phyloP scores from a whole-genome alignment of 2,888 invertebrate species.

The Antitype chi region DNA sequence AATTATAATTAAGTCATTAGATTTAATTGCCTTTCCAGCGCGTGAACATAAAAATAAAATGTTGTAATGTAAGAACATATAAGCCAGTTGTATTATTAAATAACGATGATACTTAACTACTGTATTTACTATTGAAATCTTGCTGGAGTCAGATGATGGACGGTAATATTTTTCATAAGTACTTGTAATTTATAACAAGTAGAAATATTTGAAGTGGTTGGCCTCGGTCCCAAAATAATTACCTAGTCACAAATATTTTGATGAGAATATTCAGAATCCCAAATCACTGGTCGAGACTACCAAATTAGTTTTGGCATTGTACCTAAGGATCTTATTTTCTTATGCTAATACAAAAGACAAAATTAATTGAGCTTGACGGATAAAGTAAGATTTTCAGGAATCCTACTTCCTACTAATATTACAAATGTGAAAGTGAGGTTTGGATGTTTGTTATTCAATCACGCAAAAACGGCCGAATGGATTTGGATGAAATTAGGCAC shows the following conservation, averaged over 20 bases:
- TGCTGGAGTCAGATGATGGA: slow-evolving; percentile 30
- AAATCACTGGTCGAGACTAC: slow-evolving; percentile 1
- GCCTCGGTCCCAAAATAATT: slow-evolving; percentile 43
- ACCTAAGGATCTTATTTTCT: slow-evolving; percentile 16
- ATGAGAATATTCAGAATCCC: slow-evolving; percentile 35
- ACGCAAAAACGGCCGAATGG: no score
- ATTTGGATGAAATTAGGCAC: no score
- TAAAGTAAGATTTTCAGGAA: neutral
- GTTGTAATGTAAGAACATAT: slow-evolving; percentile 37
- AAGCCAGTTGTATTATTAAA: slow-evolving; percentile 20
- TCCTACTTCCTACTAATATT: no score
- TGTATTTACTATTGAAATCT: slow-evolving; percentile 28
- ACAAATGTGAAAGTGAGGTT: no score
- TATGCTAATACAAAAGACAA: neutral
- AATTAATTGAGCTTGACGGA: neutral
- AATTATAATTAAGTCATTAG: slow-evolving; percentile 61
- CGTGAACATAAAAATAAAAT: slow-evolving; percentile 31
- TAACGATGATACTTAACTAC: slow-evolving; percentile 32
- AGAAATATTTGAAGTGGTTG: slow-evolving; percentile 36
- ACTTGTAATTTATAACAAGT: slow-evolving; percentile 40
- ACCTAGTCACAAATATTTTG: slow-evolving; percentile 33
- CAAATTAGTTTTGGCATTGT: slow-evolving; percentile 12
- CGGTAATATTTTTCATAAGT: slow-evolving; percentile 31
- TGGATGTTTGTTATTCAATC: no score
- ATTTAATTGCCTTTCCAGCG: slow-evolving; percentile 47